Percentiles rank a stretch among this genome's conserved stretches.
phyloP scores from a whole-genome alignment of 1,140 invertebrate genomes.

The Babylonia areolata region DNA sequence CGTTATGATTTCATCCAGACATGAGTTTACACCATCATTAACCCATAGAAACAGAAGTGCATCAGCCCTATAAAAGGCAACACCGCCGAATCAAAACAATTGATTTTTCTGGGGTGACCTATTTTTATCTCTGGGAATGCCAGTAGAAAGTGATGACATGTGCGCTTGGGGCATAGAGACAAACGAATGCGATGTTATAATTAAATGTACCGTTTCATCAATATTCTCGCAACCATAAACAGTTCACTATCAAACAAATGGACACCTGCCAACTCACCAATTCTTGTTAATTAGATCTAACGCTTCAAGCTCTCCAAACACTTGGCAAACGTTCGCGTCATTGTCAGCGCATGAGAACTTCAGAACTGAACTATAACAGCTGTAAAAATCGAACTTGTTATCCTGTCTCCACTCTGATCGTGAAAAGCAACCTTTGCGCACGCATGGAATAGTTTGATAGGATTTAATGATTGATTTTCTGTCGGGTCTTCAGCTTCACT shows the following conservation, averaged over 20 bases:
- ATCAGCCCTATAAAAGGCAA: constrained; percentile 23
- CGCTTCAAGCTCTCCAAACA: background rate
- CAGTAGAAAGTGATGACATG: constrained; percentile 17
- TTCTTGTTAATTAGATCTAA: background rate
- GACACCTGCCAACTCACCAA: no score
- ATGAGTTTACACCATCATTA: background rate
- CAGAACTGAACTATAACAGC: background rate
- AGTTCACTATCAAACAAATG: background rate
- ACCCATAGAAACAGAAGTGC: constrained; percentile 27
- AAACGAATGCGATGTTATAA: background rate
- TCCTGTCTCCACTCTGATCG: no score
- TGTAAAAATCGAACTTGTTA: no score
- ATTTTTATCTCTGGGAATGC: constrained; percentile 25
- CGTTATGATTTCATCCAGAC: background rate
- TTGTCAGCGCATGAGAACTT: background rate
- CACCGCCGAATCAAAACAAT: constrained; percentile 19
- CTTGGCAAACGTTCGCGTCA: no score
- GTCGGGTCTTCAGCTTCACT: no score
- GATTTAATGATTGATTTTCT: no score
- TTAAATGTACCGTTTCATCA: no score
- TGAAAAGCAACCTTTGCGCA: no score
- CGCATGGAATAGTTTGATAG: no score
- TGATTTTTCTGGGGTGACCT: constrained; percentile 20
- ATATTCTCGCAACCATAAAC: background rate
- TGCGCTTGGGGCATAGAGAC: background rate